Evolutionary conservation across 2,113 vertebrate species (phyloP), one percentile per base, ranked within the genome.

Genomic region (Nothocercus nigrocapillus): DNA sequence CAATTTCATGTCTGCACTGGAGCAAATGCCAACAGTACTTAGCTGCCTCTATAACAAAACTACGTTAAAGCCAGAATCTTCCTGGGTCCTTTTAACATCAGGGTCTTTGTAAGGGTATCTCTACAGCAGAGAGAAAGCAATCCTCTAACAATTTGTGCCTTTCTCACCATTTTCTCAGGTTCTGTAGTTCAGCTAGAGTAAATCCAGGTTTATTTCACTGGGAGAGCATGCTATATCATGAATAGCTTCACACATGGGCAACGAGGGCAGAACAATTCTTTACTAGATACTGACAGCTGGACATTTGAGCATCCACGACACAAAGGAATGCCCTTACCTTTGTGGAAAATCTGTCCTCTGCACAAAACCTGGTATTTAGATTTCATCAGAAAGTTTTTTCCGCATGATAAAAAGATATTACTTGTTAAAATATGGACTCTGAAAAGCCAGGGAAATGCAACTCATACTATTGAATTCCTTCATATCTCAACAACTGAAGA

Each of bases 191-290:
- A 38, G 16, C 15, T 47, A 38, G 27, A 78, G 63, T 49, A 51
- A 70, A 85, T 34, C 15, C 15, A 34, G 9, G 27, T 51, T 24
- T 18, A 47, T 34, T 72, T 51, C 24, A n/a, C 7, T 12, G 5
- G 13, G 8, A 51, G 4, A 5, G 24, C 17, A 34, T 0, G 1
- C 5, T 38, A 15, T 38, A n/a, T 42, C 16, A 64, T 15, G 28
- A 59, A 25, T 30, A 90, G 44, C 14, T 59, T 64, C 49, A 25
- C 2, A 66, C 34, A 14, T 27, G 8, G 22, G 62, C 74, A 2
- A 22, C 14, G 36, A 59, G 18, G 2, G 4, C 28, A 70, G 44
- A 64, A 70, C 13, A 28, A 22, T 45, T 51, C 51, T n/a, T 7
- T 49, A 17, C n/a, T 32, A 58, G 27, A 54, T 47, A 8, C 17